phyloP scores from a whole-genome alignment of 2,888 invertebrate species.

The Mechanitis mazaeus region DNA sequence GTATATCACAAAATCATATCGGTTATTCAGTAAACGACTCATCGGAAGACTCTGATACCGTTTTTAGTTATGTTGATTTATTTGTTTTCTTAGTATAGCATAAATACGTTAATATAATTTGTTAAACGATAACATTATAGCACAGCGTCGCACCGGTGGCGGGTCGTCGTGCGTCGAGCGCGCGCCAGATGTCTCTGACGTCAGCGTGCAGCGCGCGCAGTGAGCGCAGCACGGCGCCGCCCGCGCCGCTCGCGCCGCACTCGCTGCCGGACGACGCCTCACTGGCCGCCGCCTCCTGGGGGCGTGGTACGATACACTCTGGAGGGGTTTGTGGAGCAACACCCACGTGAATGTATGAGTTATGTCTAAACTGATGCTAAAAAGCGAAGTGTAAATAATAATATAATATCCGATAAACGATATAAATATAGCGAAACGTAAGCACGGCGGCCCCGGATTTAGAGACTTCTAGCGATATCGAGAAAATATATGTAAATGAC shows the following conservation, averaged over 20 bases:
- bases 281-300: constrained; percentile 53
- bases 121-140: too few species aligned
- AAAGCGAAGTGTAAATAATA: constrained; percentile 8
- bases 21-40: too few species aligned
- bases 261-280: constrained; percentile 55
- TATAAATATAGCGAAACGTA: constrained; percentile 1
- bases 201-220: constrained; percentile 43
- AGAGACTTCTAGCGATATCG: too few species aligned
- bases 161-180: constrained; percentile 35
- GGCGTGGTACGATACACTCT: not conserved
- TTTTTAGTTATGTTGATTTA: too few species aligned
- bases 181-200: constrained; percentile 43
- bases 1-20: too few species aligned
- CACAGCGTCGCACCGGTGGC: constrained; percentile 28
- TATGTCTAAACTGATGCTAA: too few species aligned
- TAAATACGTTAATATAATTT: too few species aligned
- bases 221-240: constrained; percentile 57
- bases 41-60: too few species aligned
- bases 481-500: not conserved
- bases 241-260: constrained; percentile 32
- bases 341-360: too few species aligned
- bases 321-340: too few species aligned
- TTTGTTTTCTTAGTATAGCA: too few species aligned
- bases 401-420: not conserved
- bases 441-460: not conserved